Evolutionary conservation across 1,140 invertebrate species (phyloP), one percentile per base, ranked within the genome.

Genomic region (Harlomillsia oculata): DNA sequence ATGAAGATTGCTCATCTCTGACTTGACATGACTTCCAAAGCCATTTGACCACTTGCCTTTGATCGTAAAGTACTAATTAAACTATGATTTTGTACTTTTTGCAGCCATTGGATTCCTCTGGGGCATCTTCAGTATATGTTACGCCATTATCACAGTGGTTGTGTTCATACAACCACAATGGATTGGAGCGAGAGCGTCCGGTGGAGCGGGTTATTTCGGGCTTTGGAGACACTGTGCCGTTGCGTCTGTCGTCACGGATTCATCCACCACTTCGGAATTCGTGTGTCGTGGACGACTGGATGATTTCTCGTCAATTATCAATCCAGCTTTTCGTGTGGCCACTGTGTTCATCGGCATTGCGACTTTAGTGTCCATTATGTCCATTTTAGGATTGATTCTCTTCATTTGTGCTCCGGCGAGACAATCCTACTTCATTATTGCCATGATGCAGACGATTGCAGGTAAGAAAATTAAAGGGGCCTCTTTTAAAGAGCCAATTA

Each of bases 61-160:
- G 11, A 9, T 18, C 16, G 21, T 43, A 18, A 9, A 11, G 40
- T 43, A 16, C n/a, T 39, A 43, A 51, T 40, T 52, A 29, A 16
- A 21, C 11, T 41, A 49, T 41, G 13, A 18, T 16, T 25, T 39
- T 56, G n/a, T 48, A n/a, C 41, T 28, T 40, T 21, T 32, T 54
- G 53, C 49, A 54, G 92, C 93, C 34, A 92, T 97, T 51, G 92
- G 89, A 36, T 90, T 97, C 16, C 76, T 97, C 40, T 97, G 95
- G 95, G 92, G 85, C 20, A 88, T 97, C 64, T 96, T 97, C 71
- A 87, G 89, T 49, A 87, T 96, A 67, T 97, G 93, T 73, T 97
- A 92, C 72, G 88, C 89, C 45, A 96, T 98, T 66, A 94, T 97
- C 67, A 84, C 84, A 52, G 82, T 93, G 53, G 90, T 97, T 16